These are phyloP conservation scores for Subacronicta megacephala DNA, from an alignment of 2,888 invertebrate genomes.

Conservation along the genomic window DNA sequence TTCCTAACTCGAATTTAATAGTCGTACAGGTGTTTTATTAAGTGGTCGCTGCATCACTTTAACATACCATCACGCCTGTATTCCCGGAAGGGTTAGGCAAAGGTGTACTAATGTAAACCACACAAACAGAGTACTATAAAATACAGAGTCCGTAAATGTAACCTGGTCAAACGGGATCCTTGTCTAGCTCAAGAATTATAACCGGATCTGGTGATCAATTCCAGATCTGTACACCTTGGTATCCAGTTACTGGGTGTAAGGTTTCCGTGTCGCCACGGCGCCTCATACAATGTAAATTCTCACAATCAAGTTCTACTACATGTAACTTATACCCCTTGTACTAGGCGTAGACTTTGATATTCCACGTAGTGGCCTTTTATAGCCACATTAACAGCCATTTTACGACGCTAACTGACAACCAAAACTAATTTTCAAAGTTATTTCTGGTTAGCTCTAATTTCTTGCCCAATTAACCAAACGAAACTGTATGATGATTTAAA, in stretches of 20 bases:
- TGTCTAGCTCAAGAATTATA: conserved; percentile 52
- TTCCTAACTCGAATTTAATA: conserved; percentile 65
- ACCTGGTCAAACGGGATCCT: conserved; percentile 58
- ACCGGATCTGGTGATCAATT: conserved; percentile 70
- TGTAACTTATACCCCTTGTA: conserved; percentile 69
- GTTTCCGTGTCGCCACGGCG: conserved; percentile 73
- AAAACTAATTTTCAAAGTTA: conserved; percentile 52
- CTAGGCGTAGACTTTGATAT: conserved; percentile 49
- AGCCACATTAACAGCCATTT: conserved; percentile 46
- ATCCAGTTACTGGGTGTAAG: conserved; percentile 78
- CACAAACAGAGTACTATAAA: conserved; percentile 2
- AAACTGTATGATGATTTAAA: conserved; percentile 12
- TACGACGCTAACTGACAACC: conserved; percentile 48
- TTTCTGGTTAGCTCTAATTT: conserved; percentile 43
- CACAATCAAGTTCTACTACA: conserved; percentile 69
- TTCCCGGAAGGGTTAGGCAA: too few species aligned
- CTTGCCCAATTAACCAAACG: conserved; percentile 39
- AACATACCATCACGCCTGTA: conserved; percentile 29
- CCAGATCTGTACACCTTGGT: conserved; percentile 66
- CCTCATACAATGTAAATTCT: conserved; percentile 69
- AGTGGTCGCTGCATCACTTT: conserved; percentile 62
- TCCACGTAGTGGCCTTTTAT: conserved; percentile 43
- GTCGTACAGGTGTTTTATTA: conserved; percentile 72
- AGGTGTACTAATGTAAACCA: too few species aligned
- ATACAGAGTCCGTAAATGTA: conserved; percentile 2